These are phyloP conservation scores for Agapostemon virescens DNA, from an alignment of 2,888 invertebrate species.

Conservation along the genomic window DNA sequence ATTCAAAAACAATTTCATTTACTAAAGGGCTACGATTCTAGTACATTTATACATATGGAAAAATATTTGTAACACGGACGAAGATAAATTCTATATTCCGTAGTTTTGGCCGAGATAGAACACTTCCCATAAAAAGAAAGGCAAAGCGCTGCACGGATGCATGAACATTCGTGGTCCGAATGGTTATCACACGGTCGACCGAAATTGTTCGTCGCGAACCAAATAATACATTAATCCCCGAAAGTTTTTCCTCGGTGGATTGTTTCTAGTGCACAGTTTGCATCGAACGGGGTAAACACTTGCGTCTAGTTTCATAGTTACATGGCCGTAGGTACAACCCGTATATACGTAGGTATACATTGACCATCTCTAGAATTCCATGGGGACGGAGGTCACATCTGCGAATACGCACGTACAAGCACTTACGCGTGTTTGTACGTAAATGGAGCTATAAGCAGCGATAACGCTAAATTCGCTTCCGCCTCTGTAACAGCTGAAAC, in stretches of 20 bases:
- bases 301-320: slow-evolving; percentile 43
- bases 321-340: slow-evolving; percentile 9
- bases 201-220: not conserved
- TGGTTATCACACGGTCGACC: not conserved
- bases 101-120: not conserved
- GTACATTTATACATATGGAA: not conserved
- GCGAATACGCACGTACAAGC: slow-evolving; percentile 56
- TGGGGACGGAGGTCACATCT: slow-evolving; percentile 50
- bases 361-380: slow-evolving; percentile 53
- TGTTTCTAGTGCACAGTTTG: slow-evolving; percentile 19
- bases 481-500: slow-evolving; percentile 47
- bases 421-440: slow-evolving; percentile 58
- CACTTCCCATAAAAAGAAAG: not conserved
- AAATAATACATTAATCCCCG: not conserved
- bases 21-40: not conserved
- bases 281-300: slow-evolving; percentile 41
- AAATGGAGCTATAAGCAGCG: slow-evolving; percentile 58
- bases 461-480: slow-evolving; percentile 51
- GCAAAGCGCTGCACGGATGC: not conserved
- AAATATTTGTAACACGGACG: not conserved
- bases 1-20: no score
- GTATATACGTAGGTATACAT: slow-evolving; percentile 23
- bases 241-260: slow-evolving; percentile 32
- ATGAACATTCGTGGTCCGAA: not conserved
- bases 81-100: not conserved